Base-by-base conservation (phyloP, 2,113 vertebrate genomes). In the Hyperoodon ampullatus region DNA sequence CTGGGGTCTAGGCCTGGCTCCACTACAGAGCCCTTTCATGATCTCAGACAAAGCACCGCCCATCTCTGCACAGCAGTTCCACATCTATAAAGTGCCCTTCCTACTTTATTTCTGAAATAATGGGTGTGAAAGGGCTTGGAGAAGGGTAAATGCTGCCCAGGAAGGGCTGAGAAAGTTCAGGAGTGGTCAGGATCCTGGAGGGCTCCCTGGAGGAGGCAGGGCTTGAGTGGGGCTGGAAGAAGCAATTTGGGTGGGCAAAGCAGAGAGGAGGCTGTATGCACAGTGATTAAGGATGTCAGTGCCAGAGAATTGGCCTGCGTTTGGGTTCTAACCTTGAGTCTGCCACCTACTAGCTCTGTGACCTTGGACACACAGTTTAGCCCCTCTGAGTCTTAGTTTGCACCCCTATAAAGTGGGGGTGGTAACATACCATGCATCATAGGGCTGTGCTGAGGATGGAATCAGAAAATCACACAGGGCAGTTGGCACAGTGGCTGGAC, bases 391-490 rank as follows among this genome's bases (percentile, higher is more conserved):
- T 33, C 87, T 60, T 75, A 68, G 11, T 88, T 87, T 42, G 33
- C 15, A 61, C 13, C 44, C 39, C 33, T 50, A 39, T 30, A n/a
- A 63, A 65, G 30, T 6, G 11, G 78, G 74, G 44, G 19, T 8
- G 5, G 47, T 39, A 18, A 26, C 19, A 50, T 75, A 15, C 30
- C 5, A 1, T 5, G 55, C 11, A 4, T 24, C n/a, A 4, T 1
- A 21, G 55, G 11, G 35, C 84, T 19, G 4, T 60, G 33, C 60
- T 68, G 42, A 88, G 50, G 18, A 50, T 3, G 8, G 53, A 53
- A 42, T 61, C n/a, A 3, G 42, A 87, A 28, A 83, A 9, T 50
- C 39, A 18, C 5, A 6, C 9, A 16, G 10, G 85, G 55, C 65
- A 11, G 16, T 21, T 11, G 21, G 42, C 65, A 24, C 24, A 4